Conservation (phyloP, 2,888 invertebrate species). For the Cephalotes varians region DNA sequence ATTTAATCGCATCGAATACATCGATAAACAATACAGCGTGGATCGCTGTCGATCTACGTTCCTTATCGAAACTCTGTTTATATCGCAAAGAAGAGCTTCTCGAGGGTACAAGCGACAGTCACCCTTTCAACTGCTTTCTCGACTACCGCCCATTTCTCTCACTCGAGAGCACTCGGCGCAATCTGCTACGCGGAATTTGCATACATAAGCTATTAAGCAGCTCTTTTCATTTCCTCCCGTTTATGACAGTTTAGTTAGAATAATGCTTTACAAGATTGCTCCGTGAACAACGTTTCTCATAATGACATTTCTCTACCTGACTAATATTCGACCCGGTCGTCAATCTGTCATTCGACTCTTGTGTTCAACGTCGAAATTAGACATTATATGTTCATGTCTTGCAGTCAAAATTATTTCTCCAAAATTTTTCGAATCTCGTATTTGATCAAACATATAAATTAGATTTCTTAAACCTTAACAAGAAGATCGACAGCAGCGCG, state of each 20-base stretch:
- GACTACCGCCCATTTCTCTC: conserved; percentile 70
- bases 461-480: not conserved
- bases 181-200: conserved; percentile 84
- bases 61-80: conserved; percentile 5
- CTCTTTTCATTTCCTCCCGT: conserved; percentile 86
- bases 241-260: conserved; percentile 86
- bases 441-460: not conserved
- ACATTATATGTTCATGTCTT: not conserved
- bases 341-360: not conserved
- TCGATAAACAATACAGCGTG: not conserved
- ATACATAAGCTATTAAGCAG: conserved; percentile 86
- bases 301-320: conserved; percentile 77
- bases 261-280: conserved; percentile 85
- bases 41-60: not conserved
- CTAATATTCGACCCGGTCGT: conserved; percentile 75
- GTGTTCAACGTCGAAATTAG: not conserved
- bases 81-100: conserved; percentile 39
- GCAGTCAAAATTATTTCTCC: not conserved
- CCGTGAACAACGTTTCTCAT: conserved; percentile 80
- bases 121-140: conserved; percentile 74
- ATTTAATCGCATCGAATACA: not conserved
- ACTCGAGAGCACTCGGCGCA: conserved; percentile 81
- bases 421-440: not conserved
- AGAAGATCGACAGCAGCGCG: not conserved
- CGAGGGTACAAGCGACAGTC: conserved; percentile 60